Base-by-base conservation (phyloP, 2,888 invertebrate species). In the Drosophila kambysellisi region DNA sequence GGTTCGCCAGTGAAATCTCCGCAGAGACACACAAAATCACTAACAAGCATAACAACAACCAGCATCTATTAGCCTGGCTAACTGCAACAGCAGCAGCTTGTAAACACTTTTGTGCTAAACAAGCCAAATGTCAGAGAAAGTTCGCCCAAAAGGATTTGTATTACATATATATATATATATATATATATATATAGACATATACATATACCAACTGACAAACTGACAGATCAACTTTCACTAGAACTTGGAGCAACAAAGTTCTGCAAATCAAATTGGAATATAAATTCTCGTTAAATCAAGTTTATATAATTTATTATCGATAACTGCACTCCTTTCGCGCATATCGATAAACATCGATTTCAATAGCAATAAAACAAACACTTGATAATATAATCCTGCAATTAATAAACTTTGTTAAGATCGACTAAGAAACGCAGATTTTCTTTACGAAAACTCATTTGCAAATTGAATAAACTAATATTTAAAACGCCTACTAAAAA, bases 61-160 rank as follows among this genome's bases (percentile, higher is more conserved):
- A 50, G 29, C 52, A 25, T 32, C 59, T 53, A 67, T 67, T 53
- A 63, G 69, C 70, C 72, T 25, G 59, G 59, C 57, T 29, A 30
- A 57, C 61, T 74, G 74, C 80, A 53, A 35, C 56, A 25, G 53
- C 11, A 1, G n/a, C 12, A 17, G n/a, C 29, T 46, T 65, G 57
- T 25, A 50, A 64, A 59, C 54, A 46, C 46, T 46, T 46, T 25
- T 15, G 59, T 70, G 11, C 33, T 52, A 32, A 39, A 63, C 43
- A 35, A 63, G 79, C 63, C 79, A 75, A 84, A 87, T 87, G 84
- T 83, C 80, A 83, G 84, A 82, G 84, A 84, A 84, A 84, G 84
- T 84, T 87, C 83, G 73, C 66, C 76, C 70, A 81, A 74, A 69
- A 73, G 73, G 73, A 78, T 75, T 80, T 84, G 78, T 5, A 43